Conservation (phyloP, 2,888 invertebrate species). For the Formica aserva region DNA sequence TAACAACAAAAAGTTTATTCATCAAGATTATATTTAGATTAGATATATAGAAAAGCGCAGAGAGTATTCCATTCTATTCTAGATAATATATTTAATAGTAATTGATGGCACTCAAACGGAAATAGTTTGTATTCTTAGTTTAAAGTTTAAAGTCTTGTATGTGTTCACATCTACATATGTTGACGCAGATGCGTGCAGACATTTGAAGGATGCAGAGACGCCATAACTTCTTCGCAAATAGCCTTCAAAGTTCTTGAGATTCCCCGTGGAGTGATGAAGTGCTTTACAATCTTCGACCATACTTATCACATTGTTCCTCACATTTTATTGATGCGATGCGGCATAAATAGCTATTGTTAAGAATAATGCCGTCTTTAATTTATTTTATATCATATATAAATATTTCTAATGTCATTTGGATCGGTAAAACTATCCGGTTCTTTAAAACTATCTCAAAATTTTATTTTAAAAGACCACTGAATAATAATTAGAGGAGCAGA, state of each 20-base stretch:
- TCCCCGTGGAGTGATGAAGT: neutral
- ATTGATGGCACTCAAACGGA: neutral
- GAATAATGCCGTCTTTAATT: neutral
- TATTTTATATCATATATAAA: neutral
- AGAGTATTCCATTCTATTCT: neutral
- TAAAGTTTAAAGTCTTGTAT: neutral
- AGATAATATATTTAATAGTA: neutral
- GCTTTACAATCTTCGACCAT: neutral
- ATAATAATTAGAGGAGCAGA: neutral
- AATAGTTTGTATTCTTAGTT: conserved; percentile 10
- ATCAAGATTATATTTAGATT: neutral
- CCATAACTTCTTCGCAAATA: conserved; percentile 1
- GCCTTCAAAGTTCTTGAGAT: neutral
- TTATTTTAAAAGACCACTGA: too few species aligned
- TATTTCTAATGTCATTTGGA: neutral
- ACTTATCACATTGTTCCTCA: neutral
- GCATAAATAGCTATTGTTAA: neutral
- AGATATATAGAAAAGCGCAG: neutral
- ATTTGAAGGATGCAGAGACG: conserved; percentile 16
- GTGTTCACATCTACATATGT: neutral
- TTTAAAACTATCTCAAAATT: neutral
- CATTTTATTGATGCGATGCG: neutral
- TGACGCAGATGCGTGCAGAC: conserved; percentile 13
- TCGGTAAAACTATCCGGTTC: neutral
- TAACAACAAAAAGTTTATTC: neutral